Percentiles rank a stretch among this genome's conserved stretches.
Conservation (phyloP, 2,797 vertebrate genomes). For the Coregonus sp. region DNA sequence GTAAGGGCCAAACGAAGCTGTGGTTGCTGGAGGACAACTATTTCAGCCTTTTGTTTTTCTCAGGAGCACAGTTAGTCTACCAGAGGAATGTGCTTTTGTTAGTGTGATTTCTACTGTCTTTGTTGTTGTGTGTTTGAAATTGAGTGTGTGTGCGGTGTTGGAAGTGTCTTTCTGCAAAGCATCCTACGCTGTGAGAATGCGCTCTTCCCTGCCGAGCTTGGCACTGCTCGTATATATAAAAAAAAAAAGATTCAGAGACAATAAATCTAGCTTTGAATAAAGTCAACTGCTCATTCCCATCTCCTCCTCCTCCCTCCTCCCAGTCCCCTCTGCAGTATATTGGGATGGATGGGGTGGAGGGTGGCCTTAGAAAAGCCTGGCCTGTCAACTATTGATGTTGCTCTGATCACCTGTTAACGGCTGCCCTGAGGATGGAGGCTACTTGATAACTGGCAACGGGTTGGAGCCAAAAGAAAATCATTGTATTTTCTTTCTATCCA, state of each 20-base stretch:
- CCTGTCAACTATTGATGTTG: constrained; percentile 52
- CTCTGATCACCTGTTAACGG: constrained; percentile 57
- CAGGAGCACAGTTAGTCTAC: constrained; percentile 61
- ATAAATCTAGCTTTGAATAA: constrained; percentile 47
- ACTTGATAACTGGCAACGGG: constrained; percentile 41
- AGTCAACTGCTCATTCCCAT: constrained; percentile 42
- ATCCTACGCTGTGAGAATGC: constrained; percentile 49
- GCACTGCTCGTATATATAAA: constrained; percentile 44
- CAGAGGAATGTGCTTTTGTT: constrained; percentile 73
- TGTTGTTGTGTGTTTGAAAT: too few relatives aligned
- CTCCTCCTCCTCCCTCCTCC: constrained; percentile 10
- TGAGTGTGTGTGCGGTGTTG: too few relatives aligned
- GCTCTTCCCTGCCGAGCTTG: constrained; percentile 46
- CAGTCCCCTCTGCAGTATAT: constrained; percentile 10
- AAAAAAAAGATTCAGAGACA: constrained; percentile 19
- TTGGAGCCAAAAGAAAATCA: constrained; percentile 17
- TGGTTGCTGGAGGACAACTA: constrained; percentile 21
- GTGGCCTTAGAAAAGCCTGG: constrained; percentile 44
- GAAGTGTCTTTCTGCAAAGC: constrained; percentile 24
- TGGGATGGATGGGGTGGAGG: constrained; percentile 7
- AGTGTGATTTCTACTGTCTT: constrained; percentile 6
- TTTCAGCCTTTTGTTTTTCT: constrained; percentile 64
- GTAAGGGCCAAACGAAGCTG: constrained; percentile 38
- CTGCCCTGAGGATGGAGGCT: constrained; percentile 44
- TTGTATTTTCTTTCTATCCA: constrained; percentile 16